Percentiles rank a stretch among this genome's conserved stretches.
These are phyloP conservation scores for Ylistrum balloti DNA, from an alignment of 1,140 invertebrate genomes.

Conservation along the genomic window DNA sequence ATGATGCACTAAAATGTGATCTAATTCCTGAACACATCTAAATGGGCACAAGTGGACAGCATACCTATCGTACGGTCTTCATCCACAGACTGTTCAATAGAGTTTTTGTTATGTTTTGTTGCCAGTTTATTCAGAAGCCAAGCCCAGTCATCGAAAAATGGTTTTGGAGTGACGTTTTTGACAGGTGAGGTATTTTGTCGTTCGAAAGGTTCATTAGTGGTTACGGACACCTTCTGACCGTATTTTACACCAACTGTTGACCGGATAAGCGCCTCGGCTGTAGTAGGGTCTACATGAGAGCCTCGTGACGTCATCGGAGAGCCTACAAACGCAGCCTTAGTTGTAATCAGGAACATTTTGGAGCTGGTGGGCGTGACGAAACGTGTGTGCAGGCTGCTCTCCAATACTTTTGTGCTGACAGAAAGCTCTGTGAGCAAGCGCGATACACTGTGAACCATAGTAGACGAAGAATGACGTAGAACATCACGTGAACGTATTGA, in stretches of 20 bases:
- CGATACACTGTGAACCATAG: conserved; percentile 32
- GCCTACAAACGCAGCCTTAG: conserved; percentile 22
- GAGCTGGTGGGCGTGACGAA: not conserved
- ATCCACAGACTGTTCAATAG: not conserved
- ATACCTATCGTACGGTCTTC: not conserved
- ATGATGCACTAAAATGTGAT: too few relatives aligned
- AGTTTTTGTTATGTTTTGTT: not conserved
- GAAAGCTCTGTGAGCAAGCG: not conserved
- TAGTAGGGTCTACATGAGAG: not conserved
- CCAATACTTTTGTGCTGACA: not conserved
- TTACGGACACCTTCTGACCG: not conserved
- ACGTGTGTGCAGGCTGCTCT: not conserved
- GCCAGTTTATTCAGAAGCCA: conserved; percentile 3
- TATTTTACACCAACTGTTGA: not conserved
- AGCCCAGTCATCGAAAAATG: conserved; percentile 31
- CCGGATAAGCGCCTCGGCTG: not conserved
- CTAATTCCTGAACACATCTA: conserved; percentile 27
- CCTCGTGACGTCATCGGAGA: not conserved
- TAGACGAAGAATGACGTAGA: conserved; percentile 1
- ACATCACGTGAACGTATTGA: conserved; percentile 27
- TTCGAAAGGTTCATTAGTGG: not conserved
- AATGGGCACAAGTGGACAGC: not conserved
- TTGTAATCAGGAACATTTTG: conserved; percentile 11
- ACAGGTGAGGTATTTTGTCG: not conserved
- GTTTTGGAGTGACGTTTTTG: not conserved